Conservation (phyloP, 2,113 vertebrate species). For the Pterophyllum scalare region DNA sequence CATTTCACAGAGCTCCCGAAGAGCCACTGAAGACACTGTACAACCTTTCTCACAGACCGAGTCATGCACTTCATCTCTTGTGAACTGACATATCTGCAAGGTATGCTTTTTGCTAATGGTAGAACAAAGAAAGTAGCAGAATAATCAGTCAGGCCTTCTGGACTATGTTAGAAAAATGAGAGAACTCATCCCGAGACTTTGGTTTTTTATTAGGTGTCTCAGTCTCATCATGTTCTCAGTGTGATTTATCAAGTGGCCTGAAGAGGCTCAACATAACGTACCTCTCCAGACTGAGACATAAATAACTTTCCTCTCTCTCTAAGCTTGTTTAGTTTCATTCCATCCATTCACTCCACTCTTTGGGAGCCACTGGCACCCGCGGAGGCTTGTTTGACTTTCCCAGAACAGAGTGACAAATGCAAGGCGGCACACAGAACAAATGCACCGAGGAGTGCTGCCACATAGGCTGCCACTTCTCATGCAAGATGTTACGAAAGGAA, state of each 20-base stretch:
- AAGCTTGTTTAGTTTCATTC: neutral
- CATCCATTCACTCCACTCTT: neutral
- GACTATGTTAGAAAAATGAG: neutral
- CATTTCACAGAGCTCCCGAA: neutral
- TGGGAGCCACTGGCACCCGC: neutral
- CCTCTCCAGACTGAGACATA: neutral
- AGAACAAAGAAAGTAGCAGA: neutral
- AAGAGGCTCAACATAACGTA: neutral
- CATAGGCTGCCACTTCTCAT: neutral
- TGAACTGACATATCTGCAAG: neutral
- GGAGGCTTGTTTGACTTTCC: neutral
- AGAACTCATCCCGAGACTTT: neutral
- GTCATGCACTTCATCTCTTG: rapidly evolving
- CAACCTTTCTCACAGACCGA: neutral
- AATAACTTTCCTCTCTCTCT: neutral
- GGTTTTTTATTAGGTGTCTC: neutral
- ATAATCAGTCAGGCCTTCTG: neutral
- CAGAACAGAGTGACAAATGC: conserved; percentile 2
- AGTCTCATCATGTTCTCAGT: neutral
- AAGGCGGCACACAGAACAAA: neutral
- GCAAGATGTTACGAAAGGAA: neutral
- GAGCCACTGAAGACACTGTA: neutral
- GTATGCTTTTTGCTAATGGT: too few species aligned
- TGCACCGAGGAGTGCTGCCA: neutral
- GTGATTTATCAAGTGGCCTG: neutral